Base-by-base conservation (phyloP, 2,888 invertebrate species). In the Chesias legatella region DNA sequence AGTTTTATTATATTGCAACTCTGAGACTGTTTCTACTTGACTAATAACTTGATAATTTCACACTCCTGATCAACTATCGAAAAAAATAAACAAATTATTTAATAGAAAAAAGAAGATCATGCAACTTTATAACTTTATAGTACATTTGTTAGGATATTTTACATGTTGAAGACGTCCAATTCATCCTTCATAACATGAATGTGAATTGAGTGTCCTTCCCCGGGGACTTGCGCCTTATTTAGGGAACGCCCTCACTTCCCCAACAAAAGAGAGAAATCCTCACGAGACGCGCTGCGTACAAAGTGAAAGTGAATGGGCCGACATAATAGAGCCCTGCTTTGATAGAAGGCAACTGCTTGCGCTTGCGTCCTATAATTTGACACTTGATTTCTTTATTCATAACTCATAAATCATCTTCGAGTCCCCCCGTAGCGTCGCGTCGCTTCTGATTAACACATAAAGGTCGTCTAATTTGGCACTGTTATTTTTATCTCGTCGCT, bases 351-450 rank as follows among this genome's bases (percentile, higher is more conserved):
- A 40, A 37, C 33, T 46, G 54, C 54, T 51, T 66, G 64, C 67
- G 71, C 63, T 49, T 64, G 67, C 56, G 59, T 58, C 67, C 62
- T 75, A 60, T 76, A 73, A 81, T 79, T 74, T 74, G 75, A 75
- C 73, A 74, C 65, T 66, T 79, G 78, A 82, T 82, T 83, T 79
- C 79, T 81, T 79, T 69, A 81, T 81, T 75, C 79, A 68, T 34
- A 51, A 9, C 48, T 58, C 71, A 59, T 75, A 69, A 68, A 71
- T 75, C 72, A 67, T 60, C 48, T 56, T 52, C 52, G 58, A 58
- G 33, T 27, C 25, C 7, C 23, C 22, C n/a, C n/a, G n/a, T n/a
- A n/a, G n/a, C n/a, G n/a, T n/a, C n/a, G n/a, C 10, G 22, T 31
- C 30, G 37, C 10, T 10, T 36, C 20, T 32, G 21, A 40, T 38